phyloP scores from a whole-genome alignment of 2,797 vertebrate genomes.

The Notolabrus celidotus region DNA sequence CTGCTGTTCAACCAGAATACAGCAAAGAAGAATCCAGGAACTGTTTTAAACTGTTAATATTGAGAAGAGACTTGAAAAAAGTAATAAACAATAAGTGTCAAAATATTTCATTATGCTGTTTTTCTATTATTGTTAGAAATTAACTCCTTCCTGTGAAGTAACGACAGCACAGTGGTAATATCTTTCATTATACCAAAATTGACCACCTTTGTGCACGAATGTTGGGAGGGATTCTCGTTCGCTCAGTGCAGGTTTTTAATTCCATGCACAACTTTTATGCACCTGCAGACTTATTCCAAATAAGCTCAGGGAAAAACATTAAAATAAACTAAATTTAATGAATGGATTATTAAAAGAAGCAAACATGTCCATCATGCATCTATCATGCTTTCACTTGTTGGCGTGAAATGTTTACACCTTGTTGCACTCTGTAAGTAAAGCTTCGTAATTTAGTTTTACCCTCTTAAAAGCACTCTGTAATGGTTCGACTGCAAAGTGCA shows the following conservation, averaged over 20 bases:
- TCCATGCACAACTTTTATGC: neutral
- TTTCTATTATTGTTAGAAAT: neutral
- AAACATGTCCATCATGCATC: no score
- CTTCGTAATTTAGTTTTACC: no score
- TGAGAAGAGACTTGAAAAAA: neutral
- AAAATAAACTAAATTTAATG: no score
- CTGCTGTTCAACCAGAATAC: neutral
- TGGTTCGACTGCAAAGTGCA: no score
- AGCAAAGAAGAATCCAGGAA: neutral
- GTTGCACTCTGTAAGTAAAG: no score
- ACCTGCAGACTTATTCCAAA: no score
- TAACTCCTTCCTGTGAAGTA: neutral
- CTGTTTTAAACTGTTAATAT: neutral
- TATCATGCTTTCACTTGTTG: no score
- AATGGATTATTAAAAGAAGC: no score
- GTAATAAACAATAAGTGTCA: neutral
- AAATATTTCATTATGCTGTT: neutral
- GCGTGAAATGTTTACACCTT: no score
- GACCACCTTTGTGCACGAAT: neutral
- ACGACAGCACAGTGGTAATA: neutral
- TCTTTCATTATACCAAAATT: neutral
- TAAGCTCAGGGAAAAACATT: no score
- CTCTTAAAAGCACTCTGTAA: no score
- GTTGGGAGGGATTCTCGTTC: no score
- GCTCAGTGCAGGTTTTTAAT: neutral